Evolutionary conservation across 2,113 vertebrate species (phyloP).

Genomic region (Chaetorhynchus papuensis): DNA sequence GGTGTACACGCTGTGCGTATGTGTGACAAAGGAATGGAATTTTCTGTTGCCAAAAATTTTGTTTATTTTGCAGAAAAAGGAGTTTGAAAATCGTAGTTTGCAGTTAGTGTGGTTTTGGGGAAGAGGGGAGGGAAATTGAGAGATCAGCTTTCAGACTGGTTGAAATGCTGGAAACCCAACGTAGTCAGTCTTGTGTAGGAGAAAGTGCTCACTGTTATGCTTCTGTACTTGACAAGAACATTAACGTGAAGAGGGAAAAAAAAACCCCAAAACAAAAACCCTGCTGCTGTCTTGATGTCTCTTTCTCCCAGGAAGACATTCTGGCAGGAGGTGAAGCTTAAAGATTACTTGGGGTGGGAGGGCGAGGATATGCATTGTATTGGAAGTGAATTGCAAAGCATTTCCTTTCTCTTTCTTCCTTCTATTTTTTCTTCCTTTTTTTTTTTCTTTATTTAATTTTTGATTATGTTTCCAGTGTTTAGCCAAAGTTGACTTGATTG

Average conservation of each 20-base stretch:
- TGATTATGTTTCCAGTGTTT: neutral
- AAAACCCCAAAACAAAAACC: neutral
- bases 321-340: neutral
- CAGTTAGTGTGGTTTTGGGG: neutral
- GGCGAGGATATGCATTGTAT: neutral
- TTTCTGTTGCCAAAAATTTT: neutral
- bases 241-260: neutral
- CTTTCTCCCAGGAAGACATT: neutral
- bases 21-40: neutral
- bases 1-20: rapidly evolving
- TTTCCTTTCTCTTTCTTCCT: neutral
- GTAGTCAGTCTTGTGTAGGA: neutral
- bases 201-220: neutral
- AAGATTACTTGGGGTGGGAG: neutral
- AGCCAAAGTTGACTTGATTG: neutral
- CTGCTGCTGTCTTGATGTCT: neutral
- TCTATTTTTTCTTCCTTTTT: rapidly evolving
- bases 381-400: neutral
- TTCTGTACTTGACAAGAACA: neutral
- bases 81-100: neutral
- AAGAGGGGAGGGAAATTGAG: neutral
- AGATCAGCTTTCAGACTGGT: neutral
- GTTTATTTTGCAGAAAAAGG: neutral
- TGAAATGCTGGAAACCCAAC: neutral
- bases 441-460: no score